Conservation (phyloP, 2,888 invertebrate genomes). For the Spilosoma lubricipeda region DNA sequence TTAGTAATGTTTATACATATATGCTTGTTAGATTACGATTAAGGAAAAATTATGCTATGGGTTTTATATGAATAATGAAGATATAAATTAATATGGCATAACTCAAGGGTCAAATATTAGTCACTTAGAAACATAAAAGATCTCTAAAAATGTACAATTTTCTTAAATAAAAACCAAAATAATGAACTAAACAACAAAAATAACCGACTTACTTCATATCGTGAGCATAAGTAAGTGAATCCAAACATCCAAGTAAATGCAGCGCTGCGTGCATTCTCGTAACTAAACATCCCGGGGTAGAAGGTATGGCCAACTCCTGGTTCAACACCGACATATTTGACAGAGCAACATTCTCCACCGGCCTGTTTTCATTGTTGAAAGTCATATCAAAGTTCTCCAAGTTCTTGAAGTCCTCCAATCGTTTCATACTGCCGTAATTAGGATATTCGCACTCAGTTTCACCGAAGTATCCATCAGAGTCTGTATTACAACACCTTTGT, state of each 20-base stretch:
- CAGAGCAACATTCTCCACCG: conserved; percentile 67
- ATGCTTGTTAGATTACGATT: no score
- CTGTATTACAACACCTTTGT: conserved; percentile 74
- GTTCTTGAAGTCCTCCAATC: conserved; percentile 78
- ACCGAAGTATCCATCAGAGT: conserved; percentile 58
- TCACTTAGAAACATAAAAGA: not conserved
- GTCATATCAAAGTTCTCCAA: conserved; percentile 72
- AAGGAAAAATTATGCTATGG: not conserved
- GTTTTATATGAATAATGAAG: no score
- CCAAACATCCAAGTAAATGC: conserved; percentile 95
- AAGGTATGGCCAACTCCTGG: conserved; percentile 93
- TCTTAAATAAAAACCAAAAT: not conserved
- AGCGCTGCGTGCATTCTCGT: conserved; percentile 96
- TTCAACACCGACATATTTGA: conserved; percentile 89
- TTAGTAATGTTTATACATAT: not conserved
- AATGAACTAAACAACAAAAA: not conserved
- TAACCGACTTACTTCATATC: conserved; percentile 86
- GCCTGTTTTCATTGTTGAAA: conserved; percentile 63
- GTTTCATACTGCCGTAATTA: conserved; percentile 75
- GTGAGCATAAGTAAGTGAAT: conserved; percentile 94
- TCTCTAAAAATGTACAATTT: not conserved
- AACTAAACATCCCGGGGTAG: conserved; percentile 88
- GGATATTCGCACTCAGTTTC: conserved; percentile 74
- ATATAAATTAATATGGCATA: no score
- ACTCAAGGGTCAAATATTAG: not conserved